Evolutionary conservation across 92 coral and sea anemone genomes (phyloP).

Genomic region (Porites evermanni): DNA sequence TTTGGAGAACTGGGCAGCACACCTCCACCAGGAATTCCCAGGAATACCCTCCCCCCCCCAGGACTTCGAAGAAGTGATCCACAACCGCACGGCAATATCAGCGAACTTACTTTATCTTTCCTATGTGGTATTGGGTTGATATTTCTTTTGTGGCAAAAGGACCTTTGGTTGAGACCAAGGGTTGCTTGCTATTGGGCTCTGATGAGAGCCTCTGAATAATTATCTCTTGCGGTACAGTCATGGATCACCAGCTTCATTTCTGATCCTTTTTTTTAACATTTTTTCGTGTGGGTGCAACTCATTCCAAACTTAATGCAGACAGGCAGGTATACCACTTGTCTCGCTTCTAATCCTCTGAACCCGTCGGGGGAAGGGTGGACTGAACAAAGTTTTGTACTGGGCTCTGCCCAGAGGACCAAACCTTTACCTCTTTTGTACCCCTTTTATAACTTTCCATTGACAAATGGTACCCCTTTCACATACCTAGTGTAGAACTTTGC

Average conservation of each 20-base stretch:
- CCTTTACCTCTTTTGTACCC: no score
- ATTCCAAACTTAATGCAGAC: slow-evolving; percentile 24
- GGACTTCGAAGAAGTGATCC: no score
- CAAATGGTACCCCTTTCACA: no score
- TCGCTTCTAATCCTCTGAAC: no score
- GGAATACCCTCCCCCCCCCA: no score
- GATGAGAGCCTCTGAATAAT: slow-evolving; percentile 51
- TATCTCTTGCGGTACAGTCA: slow-evolving; percentile 37
- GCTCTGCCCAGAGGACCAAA: no score
- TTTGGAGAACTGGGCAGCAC: no score
- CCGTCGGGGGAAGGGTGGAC: no score
- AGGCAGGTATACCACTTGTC: background rate
- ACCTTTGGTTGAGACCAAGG: slow-evolving; percentile 69
- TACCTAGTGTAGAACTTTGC: no score
- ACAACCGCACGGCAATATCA: background rate
- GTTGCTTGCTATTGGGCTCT: slow-evolving; percentile 40
- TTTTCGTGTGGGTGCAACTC: slow-evolving; percentile 10
- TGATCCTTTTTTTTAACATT: slow-evolving; percentile 42
- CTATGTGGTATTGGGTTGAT: slow-evolving; percentile 68
- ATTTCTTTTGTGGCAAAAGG: slow-evolving; percentile 57
- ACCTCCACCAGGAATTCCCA: no score
- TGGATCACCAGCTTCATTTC: slow-evolving; percentile 15
- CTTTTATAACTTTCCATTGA: no score
- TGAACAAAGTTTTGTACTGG: no score
- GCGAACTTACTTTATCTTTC: slow-evolving; percentile 69